Evolutionary conservation across 2,888 invertebrate genomes (phyloP).

Genomic region (Pyrgus malvae): DNA sequence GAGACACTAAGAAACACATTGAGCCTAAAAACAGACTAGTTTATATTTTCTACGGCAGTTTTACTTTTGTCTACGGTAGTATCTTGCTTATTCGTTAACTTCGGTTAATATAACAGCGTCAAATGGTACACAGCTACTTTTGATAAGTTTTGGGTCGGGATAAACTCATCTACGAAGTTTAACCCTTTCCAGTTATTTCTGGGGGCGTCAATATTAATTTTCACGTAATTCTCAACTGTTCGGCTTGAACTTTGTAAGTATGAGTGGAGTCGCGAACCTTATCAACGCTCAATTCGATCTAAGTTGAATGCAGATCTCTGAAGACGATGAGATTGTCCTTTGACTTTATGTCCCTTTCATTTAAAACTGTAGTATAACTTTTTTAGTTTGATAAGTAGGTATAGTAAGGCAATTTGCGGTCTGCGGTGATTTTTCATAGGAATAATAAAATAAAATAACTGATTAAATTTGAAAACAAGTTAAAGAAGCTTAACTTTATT

Average conservation of each 20-base stretch:
- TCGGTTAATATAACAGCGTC: slow-evolving; percentile 15
- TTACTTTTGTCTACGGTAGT: too few species aligned
- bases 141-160: slow-evolving; percentile 22
- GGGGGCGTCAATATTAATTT: slow-evolving; percentile 35
- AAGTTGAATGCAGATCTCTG: slow-evolving; percentile 46
- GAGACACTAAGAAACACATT: too few species aligned
- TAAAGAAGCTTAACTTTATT: too few species aligned
- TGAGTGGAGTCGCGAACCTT: slow-evolving; percentile 60
- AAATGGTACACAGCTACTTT: slow-evolving; percentile 19
- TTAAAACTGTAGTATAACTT: slow-evolving; percentile 48
- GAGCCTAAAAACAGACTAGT: too few species aligned
- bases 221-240: slow-evolving; percentile 58
- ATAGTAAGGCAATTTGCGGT: too few species aligned
- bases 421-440: too few species aligned
- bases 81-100: slow-evolving; percentile 14
- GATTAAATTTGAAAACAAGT: too few species aligned
- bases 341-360: slow-evolving; percentile 61
- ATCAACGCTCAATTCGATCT: slow-evolving; percentile 52
- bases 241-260: slow-evolving; percentile 53
- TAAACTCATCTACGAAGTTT: slow-evolving; percentile 23
- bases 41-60: too few species aligned
- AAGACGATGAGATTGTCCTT: slow-evolving; percentile 66
- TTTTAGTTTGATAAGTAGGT: slow-evolving; percentile 35
- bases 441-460: too few species aligned
- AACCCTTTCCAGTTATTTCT: slow-evolving; percentile 27